These are phyloP conservation scores for Squalus acanthias DNA, from an alignment of 2,797 vertebrate genomes.

Conservation along the genomic window DNA sequence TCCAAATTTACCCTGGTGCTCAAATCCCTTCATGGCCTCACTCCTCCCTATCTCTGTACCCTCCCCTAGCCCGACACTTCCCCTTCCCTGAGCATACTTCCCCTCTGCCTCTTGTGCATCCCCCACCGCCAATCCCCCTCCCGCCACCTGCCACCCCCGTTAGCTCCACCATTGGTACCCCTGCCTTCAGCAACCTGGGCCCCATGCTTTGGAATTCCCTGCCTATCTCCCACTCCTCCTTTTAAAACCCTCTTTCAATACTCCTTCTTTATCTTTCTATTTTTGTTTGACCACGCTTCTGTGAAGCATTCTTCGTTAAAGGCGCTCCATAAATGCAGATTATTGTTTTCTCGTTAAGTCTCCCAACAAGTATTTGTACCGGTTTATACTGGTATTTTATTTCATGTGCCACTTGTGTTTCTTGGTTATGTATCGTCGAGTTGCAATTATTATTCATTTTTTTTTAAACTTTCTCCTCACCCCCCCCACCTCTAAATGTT, in stretches of 20 bases:
- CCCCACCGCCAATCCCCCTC: no score
- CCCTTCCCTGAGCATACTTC: background rate
- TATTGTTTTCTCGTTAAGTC: background rate
- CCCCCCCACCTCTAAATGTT: background rate
- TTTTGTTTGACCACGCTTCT: background rate
- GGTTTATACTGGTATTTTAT: background rate
- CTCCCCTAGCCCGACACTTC: background rate
- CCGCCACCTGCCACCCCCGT: no score
- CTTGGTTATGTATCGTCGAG: no score
- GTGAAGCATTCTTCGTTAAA: background rate
- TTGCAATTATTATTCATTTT: no score
- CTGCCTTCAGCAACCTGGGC: no score
- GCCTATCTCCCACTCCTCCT: background rate
- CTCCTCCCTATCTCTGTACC: no score
- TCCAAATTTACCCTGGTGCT: no score
- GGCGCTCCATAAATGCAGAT: background rate
- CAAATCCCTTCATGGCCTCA: background rate
- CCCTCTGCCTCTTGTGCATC: background rate
- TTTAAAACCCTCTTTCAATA: background rate
- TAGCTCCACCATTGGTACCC: no score
- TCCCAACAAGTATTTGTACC: background rate
- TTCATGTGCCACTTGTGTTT: no score
- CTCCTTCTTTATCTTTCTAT: background rate
- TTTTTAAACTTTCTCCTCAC: background rate
- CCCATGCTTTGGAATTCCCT: no score